Evolutionary conservation across 2,113 vertebrate species (phyloP).

Genomic region (Aldabrachelys gigantea): DNA sequence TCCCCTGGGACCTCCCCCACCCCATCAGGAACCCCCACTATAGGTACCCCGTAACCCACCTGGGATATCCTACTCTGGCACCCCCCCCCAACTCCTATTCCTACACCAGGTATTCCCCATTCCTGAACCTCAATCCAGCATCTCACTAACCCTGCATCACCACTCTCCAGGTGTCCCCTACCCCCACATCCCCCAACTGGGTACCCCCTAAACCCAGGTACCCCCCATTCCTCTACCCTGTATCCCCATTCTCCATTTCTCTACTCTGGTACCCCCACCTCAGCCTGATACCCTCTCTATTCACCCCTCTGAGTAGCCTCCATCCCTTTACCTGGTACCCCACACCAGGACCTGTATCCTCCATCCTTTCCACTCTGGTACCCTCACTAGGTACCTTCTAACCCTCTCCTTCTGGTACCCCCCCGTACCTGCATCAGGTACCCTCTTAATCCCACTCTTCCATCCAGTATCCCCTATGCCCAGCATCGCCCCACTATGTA

Average conservation of each 20-base stretch:
- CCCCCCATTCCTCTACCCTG: not conserved
- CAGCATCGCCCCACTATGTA: too few relatives aligned
- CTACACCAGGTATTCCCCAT: too few relatives aligned
- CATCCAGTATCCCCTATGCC: too few relatives aligned
- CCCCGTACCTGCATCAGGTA: not conserved
- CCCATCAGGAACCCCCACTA: too few relatives aligned
- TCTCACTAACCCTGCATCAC: not conserved
- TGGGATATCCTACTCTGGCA: too few relatives aligned
- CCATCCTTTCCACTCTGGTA: not conserved
- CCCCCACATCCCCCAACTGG: too few relatives aligned
- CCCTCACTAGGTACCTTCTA: not conserved
- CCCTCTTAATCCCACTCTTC: not conserved
- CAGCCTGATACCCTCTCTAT: not conserved
- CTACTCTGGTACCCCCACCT: not conserved
- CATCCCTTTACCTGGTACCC: not conserved
- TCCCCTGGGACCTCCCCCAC: too few relatives aligned
- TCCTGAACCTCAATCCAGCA: too few relatives aligned
- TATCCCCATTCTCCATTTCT: not conserved
- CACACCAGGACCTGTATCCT: not conserved
- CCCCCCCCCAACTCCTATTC: too few relatives aligned
- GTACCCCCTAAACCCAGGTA: too few relatives aligned
- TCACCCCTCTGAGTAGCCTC: not conserved
- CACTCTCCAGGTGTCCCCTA: too few relatives aligned
- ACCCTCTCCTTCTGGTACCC: not conserved
- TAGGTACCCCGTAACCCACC: too few relatives aligned